Conservation (phyloP, 2,888 invertebrate species). For the Rhopalosiphum nymphaeae region DNA sequence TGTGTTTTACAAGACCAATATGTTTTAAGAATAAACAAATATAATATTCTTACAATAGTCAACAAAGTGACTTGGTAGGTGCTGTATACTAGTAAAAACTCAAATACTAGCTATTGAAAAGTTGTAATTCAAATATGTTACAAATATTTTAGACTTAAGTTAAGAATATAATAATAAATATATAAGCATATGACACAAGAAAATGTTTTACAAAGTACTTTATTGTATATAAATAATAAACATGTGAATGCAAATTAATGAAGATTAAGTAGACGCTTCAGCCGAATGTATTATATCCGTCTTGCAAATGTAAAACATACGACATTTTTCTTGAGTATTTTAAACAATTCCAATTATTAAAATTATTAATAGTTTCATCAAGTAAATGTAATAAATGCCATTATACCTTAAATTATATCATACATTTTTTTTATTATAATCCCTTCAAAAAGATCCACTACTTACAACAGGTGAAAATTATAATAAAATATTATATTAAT, state of each 20-base stretch:
- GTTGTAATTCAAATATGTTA: background rate
- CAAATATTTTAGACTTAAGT: background rate
- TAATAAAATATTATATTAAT: background rate
- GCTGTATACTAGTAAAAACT: background rate
- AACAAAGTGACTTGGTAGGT: background rate
- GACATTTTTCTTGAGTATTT: background rate
- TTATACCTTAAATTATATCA: background rate
- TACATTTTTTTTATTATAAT: background rate
- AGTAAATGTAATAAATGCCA: background rate
- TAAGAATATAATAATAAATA: background rate
- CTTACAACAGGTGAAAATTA: background rate
- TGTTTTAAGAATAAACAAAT: background rate
- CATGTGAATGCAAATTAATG: background rate
- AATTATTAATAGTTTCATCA: background rate
- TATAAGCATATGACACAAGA: background rate
- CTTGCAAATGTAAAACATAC: background rate
- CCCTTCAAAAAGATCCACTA: background rate
- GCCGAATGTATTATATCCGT: background rate
- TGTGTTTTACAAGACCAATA: background rate
- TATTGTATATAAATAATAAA: background rate
- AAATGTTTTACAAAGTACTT: background rate
- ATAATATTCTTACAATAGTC: background rate
- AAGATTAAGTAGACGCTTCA: background rate
- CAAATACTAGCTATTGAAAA: background rate
- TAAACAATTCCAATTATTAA: background rate